Evolutionary conservation across 2,888 invertebrate species (phyloP), one percentile per base, ranked within the genome.

Genomic region (Suillia variegata): DNA sequence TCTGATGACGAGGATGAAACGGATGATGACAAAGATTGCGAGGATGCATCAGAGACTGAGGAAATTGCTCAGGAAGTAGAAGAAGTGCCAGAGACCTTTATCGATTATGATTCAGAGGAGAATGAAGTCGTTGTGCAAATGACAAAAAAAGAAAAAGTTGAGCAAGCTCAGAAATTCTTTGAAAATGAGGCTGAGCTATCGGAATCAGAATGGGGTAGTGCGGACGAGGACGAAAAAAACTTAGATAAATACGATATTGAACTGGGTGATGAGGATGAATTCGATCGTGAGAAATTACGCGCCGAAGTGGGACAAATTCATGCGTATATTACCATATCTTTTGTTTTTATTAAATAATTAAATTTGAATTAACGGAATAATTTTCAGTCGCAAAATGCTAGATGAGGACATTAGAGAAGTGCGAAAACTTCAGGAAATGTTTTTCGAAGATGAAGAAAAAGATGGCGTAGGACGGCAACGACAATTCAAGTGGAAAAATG

Each of bases 161-260:
- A 79, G 26, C 86, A 86, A 53, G 85, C 85, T 0, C 80, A 84
- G 1, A 90, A 91, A 54, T 97, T 94, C 83, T 85, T 96, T 56
- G 96, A 97, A 67, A 86, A 89, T 38, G 96, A 97, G 82, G 96
- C 96, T 0, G 96, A 96, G 74, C 81, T 97, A 31, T 94, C 94
- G 0, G 96, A 95, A 74, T 93, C 92, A 2, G 95, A 95, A 67
- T 93, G 91, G 88, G 93, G 89, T 0, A 93, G 93, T 49, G 94
- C 88, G 0, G 95, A 95, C 74, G 96, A 93, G 80, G 93, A 95
- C 79, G 93, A 94, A 80, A 86, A 86, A 33, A 89, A 87, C 57
- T 80, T 91, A 71, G 95, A 96, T 76, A 84, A 86, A 55, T 86
- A 94, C 80, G 96, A 96, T 77, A 83, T 87, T 2, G 96, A 96